Evolutionary conservation across 2,888 invertebrate species (phyloP), one percentile per base, ranked within the genome.

Genomic region (Tuta absoluta): DNA sequence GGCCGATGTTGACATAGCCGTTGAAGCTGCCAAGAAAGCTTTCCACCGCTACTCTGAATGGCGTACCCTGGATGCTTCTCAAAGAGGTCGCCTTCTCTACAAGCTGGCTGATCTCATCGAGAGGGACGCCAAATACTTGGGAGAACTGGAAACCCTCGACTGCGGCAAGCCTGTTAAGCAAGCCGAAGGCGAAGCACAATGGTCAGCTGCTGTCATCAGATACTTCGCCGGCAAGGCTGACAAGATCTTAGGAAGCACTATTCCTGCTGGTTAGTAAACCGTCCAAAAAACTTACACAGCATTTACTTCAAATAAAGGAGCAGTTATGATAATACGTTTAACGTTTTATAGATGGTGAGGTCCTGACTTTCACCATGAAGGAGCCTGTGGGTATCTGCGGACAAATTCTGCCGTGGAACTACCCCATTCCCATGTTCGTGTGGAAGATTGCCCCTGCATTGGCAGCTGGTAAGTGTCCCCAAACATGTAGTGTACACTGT

Each of bases 151-250:
- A 90, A 98, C 98, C 0, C 82, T 98, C 68, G 98, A 99, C 83
- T 98, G 98, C 85, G 98, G 98, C 0, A 98, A 98, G 81, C 98
- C 98, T 0, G 98, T 95, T 73, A 89, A 93, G 33, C 88, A 93
- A 67, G 93, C 97, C 0, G 92, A 92, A 67, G 94, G 93, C 49
- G 97, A 97, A 81, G 85, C 97, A 0, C 92, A 93, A 8, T 88
- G 89, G 66, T 91, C 94, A n/a, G 91, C 95, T 0, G 93, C 93
- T 62, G 93, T 93, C 49, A 74, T 97, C 8, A 94, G 97, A 72
- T 98, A 97, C 79, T 97, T 95, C 84, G 98, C 97, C n/a, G 98
- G 98, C 1, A 98, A 96, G 94, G 96, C 97, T 0, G 98, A 98
- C 79, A 98, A 98, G 85, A 95, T 95, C 77, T 94, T 95, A 67